Base-by-base conservation (phyloP, 2,113 vertebrate species). In the Dryoscopus gambensis region DNA sequence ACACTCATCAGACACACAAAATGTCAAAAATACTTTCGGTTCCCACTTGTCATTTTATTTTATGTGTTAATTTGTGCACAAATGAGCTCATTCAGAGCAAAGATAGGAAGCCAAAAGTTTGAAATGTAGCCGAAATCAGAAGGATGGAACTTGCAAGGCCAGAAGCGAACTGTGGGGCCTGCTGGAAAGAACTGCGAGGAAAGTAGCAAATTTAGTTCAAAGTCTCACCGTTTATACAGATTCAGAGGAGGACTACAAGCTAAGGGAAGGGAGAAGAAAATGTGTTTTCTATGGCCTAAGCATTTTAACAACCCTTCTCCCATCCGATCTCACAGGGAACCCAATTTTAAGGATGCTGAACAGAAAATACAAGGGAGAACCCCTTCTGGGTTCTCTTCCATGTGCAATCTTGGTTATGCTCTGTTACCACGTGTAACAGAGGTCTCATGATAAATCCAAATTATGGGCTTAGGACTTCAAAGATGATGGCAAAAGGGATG, bases 361-460 rank as follows among this genome's bases (percentile, higher is more conserved):
- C 15, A 76, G n/a, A 44, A 86, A 84, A 49, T 8, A 70, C 4
- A n/a, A 28, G 31, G 17, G 42, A 57, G 16, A 86, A 49, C 7
- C 8, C 28, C 20, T 63, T 87, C 7, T 59, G 24, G 9, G 12
- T 75, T 71, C 15, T 47, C 13, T 70, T 67, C 23, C 27, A 10
- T 18, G 4, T 60, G 25, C 33, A 16, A 0, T 73, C 44, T 69
- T 56, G 6, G 20, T 50, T 83, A 8, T 52, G 11, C 6, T 62
- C 15, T 37, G 22, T 57, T 57, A 28, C 5, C 13, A n/a, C 5
- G 33, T 12, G 4, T 39, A 73, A 73, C 7, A 76, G 19, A 60
- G 15, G 25, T 9, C 22, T 44, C 10, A 27, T 0, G 0, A n/a
- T 49, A 94, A 76, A 76, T 69, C 15, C 46, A 53, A 62, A 25